Percentiles rank a stretch among this genome's conserved stretches.
Conservation (phyloP, 2,888 invertebrate species). For the Labia minor region DNA sequence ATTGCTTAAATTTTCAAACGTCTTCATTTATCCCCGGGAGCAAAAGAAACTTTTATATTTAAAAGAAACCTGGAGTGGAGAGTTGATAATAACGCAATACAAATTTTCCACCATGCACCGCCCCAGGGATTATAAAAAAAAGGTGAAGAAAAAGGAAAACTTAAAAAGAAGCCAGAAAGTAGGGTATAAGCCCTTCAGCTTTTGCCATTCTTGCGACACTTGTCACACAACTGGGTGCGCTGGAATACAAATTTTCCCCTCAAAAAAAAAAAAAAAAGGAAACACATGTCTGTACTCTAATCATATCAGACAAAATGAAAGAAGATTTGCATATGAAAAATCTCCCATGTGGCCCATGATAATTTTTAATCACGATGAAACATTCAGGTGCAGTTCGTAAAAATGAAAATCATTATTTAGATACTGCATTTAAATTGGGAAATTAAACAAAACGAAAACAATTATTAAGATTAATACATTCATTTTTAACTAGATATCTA, state of each 20-base stretch:
- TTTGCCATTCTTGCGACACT: conserved; percentile 7
- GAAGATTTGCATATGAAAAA: conserved; percentile 13
- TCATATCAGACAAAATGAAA: not conserved
- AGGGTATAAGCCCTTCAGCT: conserved; percentile 13
- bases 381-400: not conserved
- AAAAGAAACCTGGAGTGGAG: conserved; percentile 13
- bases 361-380: not conserved
- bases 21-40: not conserved
- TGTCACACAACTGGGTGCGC: conserved; percentile 7
- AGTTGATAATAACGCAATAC: conserved; percentile 13
- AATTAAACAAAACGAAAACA: not conserved
- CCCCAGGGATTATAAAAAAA: not conserved
- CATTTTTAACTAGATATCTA: too few species aligned
- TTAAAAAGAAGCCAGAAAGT: not conserved
- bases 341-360: not conserved
- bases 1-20: not conserved
- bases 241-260: not conserved
- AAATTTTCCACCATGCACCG: conserved; percentile 13
- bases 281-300: conserved; percentile 5
- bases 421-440: not conserved
- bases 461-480: not conserved
- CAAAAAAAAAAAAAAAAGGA: not conserved
- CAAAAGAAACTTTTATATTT: not conserved
- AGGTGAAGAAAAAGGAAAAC: not conserved
- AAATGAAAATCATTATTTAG: not conserved